These are phyloP conservation scores for Telmatochromis brachygnathus DNA, from an alignment of 2,113 vertebrate genomes.

Conservation along the genomic window DNA sequence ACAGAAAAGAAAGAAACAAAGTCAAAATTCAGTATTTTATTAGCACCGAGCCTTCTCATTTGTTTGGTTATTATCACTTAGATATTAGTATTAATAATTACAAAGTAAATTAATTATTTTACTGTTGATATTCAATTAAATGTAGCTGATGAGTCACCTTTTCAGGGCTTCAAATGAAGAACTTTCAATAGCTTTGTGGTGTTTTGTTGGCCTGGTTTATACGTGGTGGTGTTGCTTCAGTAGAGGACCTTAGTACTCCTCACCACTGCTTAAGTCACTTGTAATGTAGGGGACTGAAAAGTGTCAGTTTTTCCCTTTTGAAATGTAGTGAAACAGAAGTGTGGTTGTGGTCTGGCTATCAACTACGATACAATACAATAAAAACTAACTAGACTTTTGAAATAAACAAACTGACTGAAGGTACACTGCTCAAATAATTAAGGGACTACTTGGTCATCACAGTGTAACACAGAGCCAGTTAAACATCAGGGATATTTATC, in stretches of 20 bases:
- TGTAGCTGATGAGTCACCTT: neutral
- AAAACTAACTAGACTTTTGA: neutral
- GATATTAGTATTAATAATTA: neutral
- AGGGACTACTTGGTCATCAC: neutral
- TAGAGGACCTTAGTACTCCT: neutral
- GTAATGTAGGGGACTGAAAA: neutral
- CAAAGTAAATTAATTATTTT: neutral
- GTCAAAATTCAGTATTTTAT: neutral
- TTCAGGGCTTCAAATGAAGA: neutral
- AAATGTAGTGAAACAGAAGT: neutral
- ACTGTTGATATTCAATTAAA: neutral
- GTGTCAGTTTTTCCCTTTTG: neutral
- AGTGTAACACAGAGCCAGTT: neutral
- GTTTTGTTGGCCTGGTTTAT: neutral
- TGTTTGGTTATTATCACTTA: neutral
- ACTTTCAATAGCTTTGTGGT: neutral
- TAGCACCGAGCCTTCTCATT: neutral
- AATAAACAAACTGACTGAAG: neutral
- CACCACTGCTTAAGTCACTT: neutral
- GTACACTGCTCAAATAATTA: neutral
- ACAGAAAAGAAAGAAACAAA: neutral
- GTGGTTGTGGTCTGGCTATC: accelerated
- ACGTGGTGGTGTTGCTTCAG: neutral
- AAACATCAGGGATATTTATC: neutral
- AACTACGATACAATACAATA: accelerated